Evolutionary conservation across 2,113 vertebrate species (phyloP).

Genomic region (Gambusia holbrooki): DNA sequence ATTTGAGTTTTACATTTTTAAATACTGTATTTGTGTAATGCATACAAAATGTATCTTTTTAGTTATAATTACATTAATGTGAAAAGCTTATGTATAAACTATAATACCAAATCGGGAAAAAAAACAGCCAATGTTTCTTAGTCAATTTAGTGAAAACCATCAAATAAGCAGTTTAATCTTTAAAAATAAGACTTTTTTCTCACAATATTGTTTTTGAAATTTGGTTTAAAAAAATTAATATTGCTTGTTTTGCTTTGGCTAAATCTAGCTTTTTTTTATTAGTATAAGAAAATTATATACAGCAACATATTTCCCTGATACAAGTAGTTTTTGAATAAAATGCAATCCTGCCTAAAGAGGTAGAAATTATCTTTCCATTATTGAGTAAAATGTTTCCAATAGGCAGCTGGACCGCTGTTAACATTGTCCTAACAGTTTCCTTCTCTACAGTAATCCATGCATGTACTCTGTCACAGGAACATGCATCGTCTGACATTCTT

Average conservation of each 20-base stretch:
- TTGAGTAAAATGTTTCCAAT: constrained; percentile 5
- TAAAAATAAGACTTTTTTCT: not conserved
- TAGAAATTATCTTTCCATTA: not conserved
- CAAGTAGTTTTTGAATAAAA: not conserved
- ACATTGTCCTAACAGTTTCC: constrained; percentile 45
- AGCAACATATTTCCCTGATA: not conserved
- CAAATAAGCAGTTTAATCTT: not conserved
- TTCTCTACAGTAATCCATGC: constrained; percentile 68
- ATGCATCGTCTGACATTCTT: constrained; percentile 81
- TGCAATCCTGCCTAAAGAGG: not conserved
- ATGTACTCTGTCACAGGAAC: constrained; percentile 69
- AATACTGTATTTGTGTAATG: no score
- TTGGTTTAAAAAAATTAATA: no score
- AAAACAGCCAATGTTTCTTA: not conserved
- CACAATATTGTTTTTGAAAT: no score
- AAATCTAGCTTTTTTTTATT: not conserved
- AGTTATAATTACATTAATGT: no score
- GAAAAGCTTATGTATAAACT: not conserved
- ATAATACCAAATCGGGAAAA: not conserved
- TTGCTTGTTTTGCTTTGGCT: not conserved
- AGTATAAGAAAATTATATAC: not conserved
- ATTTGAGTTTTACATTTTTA: no score
- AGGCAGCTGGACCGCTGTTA: constrained; percentile 35
- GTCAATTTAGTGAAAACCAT: not conserved
- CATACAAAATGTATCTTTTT: no score